Conservation (phyloP, 1,140 invertebrate genomes). For the Drosophila tsacasi region DNA sequence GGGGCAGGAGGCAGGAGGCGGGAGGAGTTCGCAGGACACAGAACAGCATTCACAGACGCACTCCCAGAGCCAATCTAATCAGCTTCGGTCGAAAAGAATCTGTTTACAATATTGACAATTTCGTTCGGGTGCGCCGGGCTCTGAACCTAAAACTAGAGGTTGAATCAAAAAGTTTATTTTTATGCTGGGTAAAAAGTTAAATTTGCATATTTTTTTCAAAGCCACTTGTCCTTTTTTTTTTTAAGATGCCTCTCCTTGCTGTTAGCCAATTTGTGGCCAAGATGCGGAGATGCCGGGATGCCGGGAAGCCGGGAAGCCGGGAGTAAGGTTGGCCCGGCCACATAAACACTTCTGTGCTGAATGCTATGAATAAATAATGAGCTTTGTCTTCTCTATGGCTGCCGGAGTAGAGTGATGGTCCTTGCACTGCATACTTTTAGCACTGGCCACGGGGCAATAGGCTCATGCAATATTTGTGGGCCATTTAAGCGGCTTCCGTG, state of each 20-base stretch:
- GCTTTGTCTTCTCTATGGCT: constrained; percentile 47
- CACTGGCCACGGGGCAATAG: constrained; percentile 32
- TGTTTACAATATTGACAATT: constrained; percentile 82
- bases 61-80: constrained; percentile 66
- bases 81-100: constrained; percentile 72
- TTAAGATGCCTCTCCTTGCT: constrained; percentile 33
- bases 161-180: constrained; percentile 70
- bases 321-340: constrained; percentile 42
- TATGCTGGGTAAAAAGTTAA: constrained; percentile 67
- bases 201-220: constrained; percentile 69
- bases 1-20: constrained; percentile 7
- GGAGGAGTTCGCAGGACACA: constrained; percentile 1
- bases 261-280: constrained; percentile 68
- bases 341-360: constrained; percentile 79
- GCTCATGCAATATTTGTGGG: constrained; percentile 64
- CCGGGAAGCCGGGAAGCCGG: background rate
- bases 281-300: constrained; percentile 26
- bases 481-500: constrained; percentile 49
- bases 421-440: constrained; percentile 51
- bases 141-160: constrained; percentile 35
- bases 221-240: constrained; percentile 57
- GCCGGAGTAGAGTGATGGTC: constrained; percentile 42
- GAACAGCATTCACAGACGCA: constrained; percentile 24
- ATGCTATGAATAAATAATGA: constrained; percentile 82
- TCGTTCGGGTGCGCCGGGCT: constrained; percentile 32